Evolutionary conservation across 2,113 vertebrate species (phyloP).

Genomic region (Indri indri): DNA sequence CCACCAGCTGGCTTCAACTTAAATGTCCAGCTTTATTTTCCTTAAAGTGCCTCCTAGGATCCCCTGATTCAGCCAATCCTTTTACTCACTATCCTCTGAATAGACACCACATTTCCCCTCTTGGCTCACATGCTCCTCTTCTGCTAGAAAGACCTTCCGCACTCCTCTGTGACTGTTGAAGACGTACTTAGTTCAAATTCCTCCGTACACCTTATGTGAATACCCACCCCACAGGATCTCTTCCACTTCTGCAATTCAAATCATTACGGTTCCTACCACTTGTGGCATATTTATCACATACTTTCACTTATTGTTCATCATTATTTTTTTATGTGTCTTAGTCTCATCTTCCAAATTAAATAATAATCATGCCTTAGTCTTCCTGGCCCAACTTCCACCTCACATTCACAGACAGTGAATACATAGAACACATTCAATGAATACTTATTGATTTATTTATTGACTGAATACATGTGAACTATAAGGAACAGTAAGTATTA

Average conservation of each 20-base stretch:
- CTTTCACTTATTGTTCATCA: conserved; percentile 15
- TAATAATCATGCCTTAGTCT: conserved; percentile 20
- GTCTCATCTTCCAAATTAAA: conserved; percentile 48
- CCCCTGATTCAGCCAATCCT: not conserved
- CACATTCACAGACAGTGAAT: not conserved
- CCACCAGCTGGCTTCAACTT: not conserved
- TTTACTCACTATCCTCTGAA: not conserved
- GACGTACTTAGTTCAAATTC: not conserved
- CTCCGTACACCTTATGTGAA: not conserved
- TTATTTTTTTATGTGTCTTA: not conserved
- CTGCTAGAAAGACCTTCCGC: not conserved
- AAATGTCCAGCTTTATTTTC: conserved; percentile 8
- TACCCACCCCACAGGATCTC: not conserved
- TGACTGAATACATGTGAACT: not conserved
- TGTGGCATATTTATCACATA: not conserved
- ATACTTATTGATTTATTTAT: conserved; percentile 49
- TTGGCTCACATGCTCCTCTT: not conserved
- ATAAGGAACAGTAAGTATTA: conserved; percentile 10
- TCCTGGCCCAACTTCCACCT: not conserved
- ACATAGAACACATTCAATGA: conserved; percentile 6
- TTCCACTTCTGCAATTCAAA: not conserved
- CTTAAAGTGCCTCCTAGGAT: not conserved
- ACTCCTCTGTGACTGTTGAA: not conserved
- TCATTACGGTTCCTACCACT: not conserved
- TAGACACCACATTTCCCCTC: not conserved